Evolutionary conservation across 2,888 invertebrate species (phyloP), one percentile per base, ranked within the genome.

Genomic region (Eilema caniola): DNA sequence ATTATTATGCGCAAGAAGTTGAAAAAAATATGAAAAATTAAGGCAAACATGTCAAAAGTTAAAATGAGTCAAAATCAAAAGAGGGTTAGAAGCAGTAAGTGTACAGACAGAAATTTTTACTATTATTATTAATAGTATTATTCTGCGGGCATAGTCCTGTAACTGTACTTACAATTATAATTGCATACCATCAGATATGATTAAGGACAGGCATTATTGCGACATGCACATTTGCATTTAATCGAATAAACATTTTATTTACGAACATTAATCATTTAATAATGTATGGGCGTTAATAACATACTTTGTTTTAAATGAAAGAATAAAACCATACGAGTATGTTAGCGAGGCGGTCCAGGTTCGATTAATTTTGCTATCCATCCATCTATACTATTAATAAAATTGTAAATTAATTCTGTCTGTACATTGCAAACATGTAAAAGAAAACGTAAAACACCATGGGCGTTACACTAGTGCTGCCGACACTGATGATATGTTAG

Each of bases 201-300:
- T 65, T 56, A 16, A 62, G 31, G 4, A 41, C 24, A 37, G 5
- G 20, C 25, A 62, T 24, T 24, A 62, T 41, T 24, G 25, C 24
- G 23, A 41, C 24, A 37, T 37, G 37, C 23, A 41, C 25, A 41
- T 24, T 78, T 31, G 70, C 81, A 79, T 79, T 81, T 53, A 69
- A 81, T 74, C 56, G 72, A 79, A 79, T 79, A 76, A 72, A 67
- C 10, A 33, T 72, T 74, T 76, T 69, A 72, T 76, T 41, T 66
- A 66, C 24, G 64, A n/a, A 16, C 67, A 61, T 61, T 68, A 60
- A 73, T 73, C 67, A 73, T 78, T 81, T 73, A 78, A 74, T 71
- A 70, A 71, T 69, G 8, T 47, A 20, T 20, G 70, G 75, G n/a
- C 67, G 65, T 76, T 66, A 53, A 53, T 53, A 53, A 53, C n/a